A percentile compares a stretch with the other conserved stretches of the same genome.
Conservation (phyloP, 64 coral and sea anemone species). For the Trachythela sp. region DNA sequence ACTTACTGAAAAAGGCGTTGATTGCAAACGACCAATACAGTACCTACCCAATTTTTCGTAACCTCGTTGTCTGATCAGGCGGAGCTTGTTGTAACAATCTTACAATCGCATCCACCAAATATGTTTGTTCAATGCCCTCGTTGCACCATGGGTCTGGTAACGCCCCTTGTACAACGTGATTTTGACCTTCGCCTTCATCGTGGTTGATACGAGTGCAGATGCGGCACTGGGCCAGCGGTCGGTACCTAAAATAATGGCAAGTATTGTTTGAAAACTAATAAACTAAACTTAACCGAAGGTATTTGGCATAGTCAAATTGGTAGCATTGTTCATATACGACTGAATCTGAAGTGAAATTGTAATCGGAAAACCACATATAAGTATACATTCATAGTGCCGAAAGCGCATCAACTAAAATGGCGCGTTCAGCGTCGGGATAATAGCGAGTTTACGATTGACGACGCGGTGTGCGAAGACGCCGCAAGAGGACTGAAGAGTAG, state of each 20-base stretch:
- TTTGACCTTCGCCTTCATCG: constrained; percentile 40
- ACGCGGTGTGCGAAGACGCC: too few species aligned
- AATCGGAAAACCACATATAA: too few species aligned
- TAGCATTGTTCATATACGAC: too few species aligned
- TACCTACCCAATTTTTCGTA: constrained; percentile 77
- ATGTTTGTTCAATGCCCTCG: constrained; percentile 65
- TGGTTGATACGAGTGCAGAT: constrained; percentile 69
- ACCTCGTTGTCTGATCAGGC: constrained; percentile 63
- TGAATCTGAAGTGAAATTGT: too few species aligned
- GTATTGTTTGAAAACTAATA: background rate
- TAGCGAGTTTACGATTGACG: too few species aligned
- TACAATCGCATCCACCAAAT: constrained; percentile 74
- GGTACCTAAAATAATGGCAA: constrained; percentile 10
- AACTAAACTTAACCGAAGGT: background rate
- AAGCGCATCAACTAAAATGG: too few species aligned
- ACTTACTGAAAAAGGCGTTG: background rate
- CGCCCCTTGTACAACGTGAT: constrained; percentile 71
- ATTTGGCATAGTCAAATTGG: background rate
- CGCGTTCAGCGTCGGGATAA: too few species aligned
- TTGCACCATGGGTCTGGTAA: constrained; percentile 86
- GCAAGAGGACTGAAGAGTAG: too few species aligned
- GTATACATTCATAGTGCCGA: too few species aligned
- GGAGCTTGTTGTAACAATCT: constrained; percentile 77
- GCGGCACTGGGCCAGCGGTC: constrained; percentile 69
- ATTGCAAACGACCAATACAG: background rate